A percentile compares a stretch with the other conserved stretches of the same genome.
These are phyloP conservation scores for Pachyseris speciosa DNA, from an alignment of 64 coral and sea anemone genomes.

Conservation along the genomic window DNA sequence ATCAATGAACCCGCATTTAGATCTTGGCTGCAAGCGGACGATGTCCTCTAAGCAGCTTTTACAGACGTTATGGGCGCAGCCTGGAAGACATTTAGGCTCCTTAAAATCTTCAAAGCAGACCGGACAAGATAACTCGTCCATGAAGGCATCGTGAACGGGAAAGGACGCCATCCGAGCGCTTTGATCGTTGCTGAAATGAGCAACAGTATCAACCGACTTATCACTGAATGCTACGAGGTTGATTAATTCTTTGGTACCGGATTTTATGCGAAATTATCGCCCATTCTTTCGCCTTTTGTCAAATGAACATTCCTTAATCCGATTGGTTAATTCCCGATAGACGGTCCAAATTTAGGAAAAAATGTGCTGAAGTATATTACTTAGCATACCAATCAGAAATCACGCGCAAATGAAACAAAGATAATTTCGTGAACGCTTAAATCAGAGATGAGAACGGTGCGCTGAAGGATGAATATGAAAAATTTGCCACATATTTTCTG, in stretches of 20 bases:
- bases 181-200: neutral
- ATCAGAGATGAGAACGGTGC: too few species aligned
- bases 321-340: neutral
- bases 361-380: too few species aligned
- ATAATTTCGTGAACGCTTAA: too few species aligned
- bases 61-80: constrained; percentile 77
- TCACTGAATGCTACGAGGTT: too few species aligned
- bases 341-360: too few species aligned
- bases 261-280: neutral
- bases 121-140: constrained; percentile 76
- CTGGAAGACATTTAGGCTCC: constrained; percentile 79
- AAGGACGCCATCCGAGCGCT: neutral
- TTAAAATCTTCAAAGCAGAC: constrained; percentile 84
- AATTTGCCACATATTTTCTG: too few species aligned
- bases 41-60: constrained; percentile 72
- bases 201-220: too few species aligned
- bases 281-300: neutral
- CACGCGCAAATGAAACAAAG: too few species aligned
- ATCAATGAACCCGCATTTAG: constrained; percentile 1
- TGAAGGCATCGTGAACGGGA: constrained; percentile 14
- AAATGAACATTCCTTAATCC: neutral
- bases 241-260: too few species aligned
- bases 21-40: neutral
- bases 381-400: too few species aligned
- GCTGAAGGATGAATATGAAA: too few species aligned